Conservation (phyloP, 1,140 invertebrate genomes). For the Belonocnema kinseyi region DNA sequence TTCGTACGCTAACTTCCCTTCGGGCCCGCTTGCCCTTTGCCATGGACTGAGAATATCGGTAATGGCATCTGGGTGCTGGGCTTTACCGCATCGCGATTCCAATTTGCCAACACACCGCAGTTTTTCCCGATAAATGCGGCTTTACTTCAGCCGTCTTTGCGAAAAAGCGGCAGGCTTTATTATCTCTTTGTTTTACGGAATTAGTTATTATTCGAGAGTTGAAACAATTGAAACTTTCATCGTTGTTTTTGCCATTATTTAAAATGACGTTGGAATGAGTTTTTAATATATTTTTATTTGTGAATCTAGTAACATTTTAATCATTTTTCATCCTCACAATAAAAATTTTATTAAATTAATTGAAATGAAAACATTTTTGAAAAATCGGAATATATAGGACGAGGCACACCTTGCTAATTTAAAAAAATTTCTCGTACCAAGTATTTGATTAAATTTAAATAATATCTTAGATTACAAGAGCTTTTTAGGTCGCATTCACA, state of each 20-base stretch:
- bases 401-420: too few relatives aligned
- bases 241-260: not conserved
- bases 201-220: conserved; percentile 1
- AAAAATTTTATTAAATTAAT: too few relatives aligned
- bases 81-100: conserved; percentile 27
- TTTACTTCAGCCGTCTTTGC: conserved; percentile 7
- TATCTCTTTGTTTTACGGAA: conserved; percentile 13
- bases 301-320: too few relatives aligned
- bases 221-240: not conserved
- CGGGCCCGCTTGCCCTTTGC: conserved; percentile 10
- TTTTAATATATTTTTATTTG: too few relatives aligned
- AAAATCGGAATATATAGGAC: too few relatives aligned
- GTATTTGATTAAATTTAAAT: too few relatives aligned
- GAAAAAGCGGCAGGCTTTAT: conserved; percentile 11
- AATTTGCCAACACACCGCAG: conserved; percentile 23
- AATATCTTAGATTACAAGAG: too few relatives aligned
- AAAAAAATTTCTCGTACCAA: too few relatives aligned
- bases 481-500: too few relatives aligned
- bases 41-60: conserved; percentile 4
- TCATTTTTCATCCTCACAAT: too few relatives aligned
- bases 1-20: not conserved
- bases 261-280: too few relatives aligned
- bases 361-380: too few relatives aligned
- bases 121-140: conserved; percentile 27
- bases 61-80: conserved; percentile 23